phyloP scores from a whole-genome alignment of 2,888 invertebrate genomes.

The Stenoptilia bipunctidactyla region DNA sequence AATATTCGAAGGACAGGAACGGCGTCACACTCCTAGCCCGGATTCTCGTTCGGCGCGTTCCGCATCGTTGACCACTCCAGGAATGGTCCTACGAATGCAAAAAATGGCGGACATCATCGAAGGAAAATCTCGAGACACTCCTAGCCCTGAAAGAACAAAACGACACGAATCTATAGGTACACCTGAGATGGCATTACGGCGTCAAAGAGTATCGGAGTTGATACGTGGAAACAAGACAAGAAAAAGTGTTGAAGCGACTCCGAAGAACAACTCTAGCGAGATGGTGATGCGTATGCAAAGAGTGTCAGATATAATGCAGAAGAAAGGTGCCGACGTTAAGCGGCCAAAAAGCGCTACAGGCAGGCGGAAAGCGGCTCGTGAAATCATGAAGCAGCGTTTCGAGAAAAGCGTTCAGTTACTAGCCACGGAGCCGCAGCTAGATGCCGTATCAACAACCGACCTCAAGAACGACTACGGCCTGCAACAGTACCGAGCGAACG shows the following conservation, averaged over 20 bases:
- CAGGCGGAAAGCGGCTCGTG: conserved; percentile 47
- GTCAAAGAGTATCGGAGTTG: conserved; percentile 40
- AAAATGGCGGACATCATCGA: conserved; percentile 49
- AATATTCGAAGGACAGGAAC: conserved; percentile 39
- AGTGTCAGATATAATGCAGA: conserved; percentile 80
- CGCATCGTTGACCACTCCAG: conserved; percentile 31
- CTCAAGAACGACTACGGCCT: conserved; percentile 85
- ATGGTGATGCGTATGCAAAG: conserved; percentile 77
- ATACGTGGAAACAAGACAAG: conserved; percentile 22
- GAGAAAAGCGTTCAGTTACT: conserved; percentile 91
- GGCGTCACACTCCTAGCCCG: conserved; percentile 37
- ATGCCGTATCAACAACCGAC: conserved; percentile 71
- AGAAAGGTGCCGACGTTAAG: conserved; percentile 69
- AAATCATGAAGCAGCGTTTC: conserved; percentile 83
- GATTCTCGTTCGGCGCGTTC: conserved; percentile 30
- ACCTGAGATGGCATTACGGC: conserved; percentile 42
- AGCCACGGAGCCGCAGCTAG: conserved; percentile 79
- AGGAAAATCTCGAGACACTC: conserved; percentile 36
- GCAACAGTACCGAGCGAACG: conserved; percentile 87
- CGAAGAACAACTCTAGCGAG: conserved; percentile 36
- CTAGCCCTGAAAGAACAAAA: conserved; percentile 36
- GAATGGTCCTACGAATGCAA: conserved; percentile 40
- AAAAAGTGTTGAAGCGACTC: conserved; percentile 7
- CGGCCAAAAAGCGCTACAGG: conserved; percentile 30
- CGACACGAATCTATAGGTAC: conserved; percentile 34